Conservation (phyloP, 2,888 invertebrate genomes). For the Lithosia quadra region DNA sequence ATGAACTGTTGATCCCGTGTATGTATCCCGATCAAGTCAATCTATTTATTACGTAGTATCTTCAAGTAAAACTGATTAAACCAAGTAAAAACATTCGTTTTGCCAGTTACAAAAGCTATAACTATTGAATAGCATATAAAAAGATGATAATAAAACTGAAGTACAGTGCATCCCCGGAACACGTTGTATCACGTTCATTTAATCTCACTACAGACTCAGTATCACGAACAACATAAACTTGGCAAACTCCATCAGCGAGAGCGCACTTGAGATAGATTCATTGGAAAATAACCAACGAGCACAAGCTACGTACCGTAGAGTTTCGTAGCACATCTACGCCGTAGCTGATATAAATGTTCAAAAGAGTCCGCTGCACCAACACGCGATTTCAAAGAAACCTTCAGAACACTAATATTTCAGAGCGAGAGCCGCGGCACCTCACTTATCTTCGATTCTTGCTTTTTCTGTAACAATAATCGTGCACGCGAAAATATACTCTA, state of each 20-base stretch:
- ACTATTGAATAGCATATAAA: background rate
- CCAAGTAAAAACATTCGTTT: background rate
- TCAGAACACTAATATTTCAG: conserved; percentile 80
- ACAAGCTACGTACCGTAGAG: conserved; percentile 30
- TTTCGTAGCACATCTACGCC: conserved; percentile 36
- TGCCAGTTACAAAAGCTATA: background rate
- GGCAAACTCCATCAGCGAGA: conserved; percentile 16
- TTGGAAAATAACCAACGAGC: conserved; percentile 30
- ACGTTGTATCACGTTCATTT: conserved; percentile 14
- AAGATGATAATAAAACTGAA: background rate
- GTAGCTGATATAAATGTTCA: conserved; percentile 57
- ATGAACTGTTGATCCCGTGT: no score
- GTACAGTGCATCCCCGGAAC: background rate
- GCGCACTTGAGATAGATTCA: conserved; percentile 23
- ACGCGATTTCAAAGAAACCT: conserved; percentile 71
- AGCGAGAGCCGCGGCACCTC: conserved; percentile 69
- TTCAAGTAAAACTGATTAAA: background rate
- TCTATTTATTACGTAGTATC: background rate
- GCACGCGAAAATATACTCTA: conserved; percentile 50
- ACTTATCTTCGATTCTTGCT: conserved; percentile 77
- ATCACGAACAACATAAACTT: conserved; percentile 11
- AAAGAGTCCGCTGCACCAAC: conserved; percentile 63
- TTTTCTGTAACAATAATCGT: conserved; percentile 42
- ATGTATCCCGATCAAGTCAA: background rate
- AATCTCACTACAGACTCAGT: conserved; percentile 12